Evolutionary conservation across 2,888 invertebrate species (phyloP), one percentile per base, ranked within the genome.

Genomic region (Dinocampus coccinellae): DNA sequence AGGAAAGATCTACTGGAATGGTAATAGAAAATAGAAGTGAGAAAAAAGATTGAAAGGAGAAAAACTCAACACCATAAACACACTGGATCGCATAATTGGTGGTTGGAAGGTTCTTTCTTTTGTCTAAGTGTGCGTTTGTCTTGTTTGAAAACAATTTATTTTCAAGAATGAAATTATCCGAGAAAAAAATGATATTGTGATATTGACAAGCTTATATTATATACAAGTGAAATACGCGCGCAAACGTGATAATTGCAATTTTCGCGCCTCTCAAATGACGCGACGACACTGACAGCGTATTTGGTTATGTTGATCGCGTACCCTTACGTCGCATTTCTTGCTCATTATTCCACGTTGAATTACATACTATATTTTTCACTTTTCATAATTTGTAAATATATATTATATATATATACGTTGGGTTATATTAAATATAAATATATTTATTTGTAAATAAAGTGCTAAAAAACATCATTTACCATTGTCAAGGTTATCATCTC

Each of bases 251-350:
- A 69, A 72, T 76, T 73, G 73, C 74, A 74, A 79, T 82, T 84
- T 83, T 82, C 80, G 82, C 82, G 83, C 81, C 82, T 80, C 79
- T 69, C 67, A 70, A 75, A 73, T 69, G 78, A 78, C 78, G 79
- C 77, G 77, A 78, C 77, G 76, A 78, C 80, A 82, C 79, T 81
- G 78, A 79, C 78, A 80, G 76, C 75, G 66, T 64, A 63, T 47
- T 74, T 73, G 79, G 79, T 80, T 79, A 79, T 79, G 79, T 79
- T 79, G 58, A 55, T 69, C 70, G 74, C 76, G 78, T 74, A 73
- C 78, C 75, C 75, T 78, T 75, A 78, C 74, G 74, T 72, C 70
- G 72, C 73, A 75, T 78, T 76, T 53, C 42, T 61, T 33, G 58
- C 55, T 33, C 33, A 63, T 60, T 73, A 72, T 68, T 34, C 6